phyloP scores from a whole-genome alignment of 1,140 invertebrate genomes.

The Trichoplusia ni region DNA sequence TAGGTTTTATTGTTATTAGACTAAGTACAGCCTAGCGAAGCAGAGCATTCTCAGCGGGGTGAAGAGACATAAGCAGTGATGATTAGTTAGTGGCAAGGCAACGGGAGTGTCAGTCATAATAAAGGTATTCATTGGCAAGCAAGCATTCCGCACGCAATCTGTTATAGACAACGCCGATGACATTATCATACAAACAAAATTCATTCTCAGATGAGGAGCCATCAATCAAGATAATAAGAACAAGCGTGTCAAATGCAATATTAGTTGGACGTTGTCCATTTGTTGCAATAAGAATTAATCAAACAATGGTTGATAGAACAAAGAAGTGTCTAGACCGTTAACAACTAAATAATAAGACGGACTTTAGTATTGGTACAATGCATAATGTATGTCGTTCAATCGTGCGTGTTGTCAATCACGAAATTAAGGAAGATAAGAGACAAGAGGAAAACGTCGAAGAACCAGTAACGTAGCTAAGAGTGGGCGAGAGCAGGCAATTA shows the following conservation, averaged over 20 bases:
- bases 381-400: constrained; percentile 56
- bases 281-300: constrained; percentile 29
- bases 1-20: constrained; percentile 33
- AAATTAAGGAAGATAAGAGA: constrained; percentile 49
- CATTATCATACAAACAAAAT: constrained; percentile 24
- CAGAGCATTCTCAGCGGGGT: constrained; percentile 79
- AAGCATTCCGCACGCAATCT: constrained; percentile 57
- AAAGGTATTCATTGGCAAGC: constrained; percentile 60
- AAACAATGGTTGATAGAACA: constrained; percentile 27
- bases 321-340: constrained; percentile 23
- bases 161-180: constrained; percentile 25
- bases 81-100: constrained; percentile 80
- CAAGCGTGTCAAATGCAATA: constrained; percentile 19
- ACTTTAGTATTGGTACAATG: constrained; percentile 38
- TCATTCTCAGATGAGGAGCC: constrained; percentile 11
- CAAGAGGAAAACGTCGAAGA: constrained; percentile 54
- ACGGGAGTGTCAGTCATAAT: constrained; percentile 65
- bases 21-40: constrained; percentile 71
- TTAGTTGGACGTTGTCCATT: constrained; percentile 19
- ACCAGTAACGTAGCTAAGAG: constrained; percentile 56
- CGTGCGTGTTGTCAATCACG: constrained; percentile 64
- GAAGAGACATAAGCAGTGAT: constrained; percentile 77
- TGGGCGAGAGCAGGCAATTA: constrained; percentile 71
- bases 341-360: constrained; percentile 40
- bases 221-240: constrained; percentile 25